Percentiles rank a stretch among this genome's conserved stretches.
Conservation (phyloP, 2,888 invertebrate species). For the Smittia sp. region DNA sequence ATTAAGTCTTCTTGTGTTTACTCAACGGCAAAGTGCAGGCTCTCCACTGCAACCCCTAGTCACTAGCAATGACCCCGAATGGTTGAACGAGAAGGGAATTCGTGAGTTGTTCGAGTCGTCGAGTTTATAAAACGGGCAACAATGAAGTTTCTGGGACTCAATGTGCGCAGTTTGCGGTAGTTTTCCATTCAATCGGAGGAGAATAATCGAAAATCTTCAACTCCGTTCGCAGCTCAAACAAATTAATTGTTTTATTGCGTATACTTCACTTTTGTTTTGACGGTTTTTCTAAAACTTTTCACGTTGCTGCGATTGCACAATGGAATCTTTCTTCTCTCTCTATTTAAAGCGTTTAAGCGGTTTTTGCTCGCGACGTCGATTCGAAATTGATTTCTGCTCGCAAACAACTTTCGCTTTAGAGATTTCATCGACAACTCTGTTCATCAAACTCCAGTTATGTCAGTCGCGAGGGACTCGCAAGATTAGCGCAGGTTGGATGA, state of each 20-base stretch:
- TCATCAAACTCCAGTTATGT: not conserved
- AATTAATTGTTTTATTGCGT: constrained; percentile 34
- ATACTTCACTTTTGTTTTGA: constrained; percentile 1
- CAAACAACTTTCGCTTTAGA: constrained; percentile 37
- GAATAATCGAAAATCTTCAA: not conserved
- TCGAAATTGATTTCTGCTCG: constrained; percentile 21
- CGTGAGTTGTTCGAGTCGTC: too few species aligned
- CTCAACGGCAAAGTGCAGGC: not conserved
- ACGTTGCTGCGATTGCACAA: not conserved
- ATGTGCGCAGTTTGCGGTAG: too few species aligned
- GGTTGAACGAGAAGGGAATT: not conserved
- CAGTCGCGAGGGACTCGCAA: not conserved
- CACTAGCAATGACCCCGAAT: not conserved
- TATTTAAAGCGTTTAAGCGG: constrained; percentile 18
- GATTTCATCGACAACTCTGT: not conserved
- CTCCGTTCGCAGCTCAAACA: not conserved
- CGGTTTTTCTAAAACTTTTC: not conserved
- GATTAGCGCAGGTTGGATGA: not conserved
- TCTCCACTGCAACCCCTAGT: not conserved
- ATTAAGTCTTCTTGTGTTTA: constrained; percentile 29
- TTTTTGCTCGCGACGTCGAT: not conserved
- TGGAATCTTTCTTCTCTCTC: constrained; percentile 9
- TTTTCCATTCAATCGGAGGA: not conserved
- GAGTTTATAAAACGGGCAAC: too few species aligned
- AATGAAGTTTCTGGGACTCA: too few species aligned